Percentiles rank a stretch among this genome's conserved stretches.
Conservation (phyloP, 2,797 vertebrate species). For the Argentina silus region DNA sequence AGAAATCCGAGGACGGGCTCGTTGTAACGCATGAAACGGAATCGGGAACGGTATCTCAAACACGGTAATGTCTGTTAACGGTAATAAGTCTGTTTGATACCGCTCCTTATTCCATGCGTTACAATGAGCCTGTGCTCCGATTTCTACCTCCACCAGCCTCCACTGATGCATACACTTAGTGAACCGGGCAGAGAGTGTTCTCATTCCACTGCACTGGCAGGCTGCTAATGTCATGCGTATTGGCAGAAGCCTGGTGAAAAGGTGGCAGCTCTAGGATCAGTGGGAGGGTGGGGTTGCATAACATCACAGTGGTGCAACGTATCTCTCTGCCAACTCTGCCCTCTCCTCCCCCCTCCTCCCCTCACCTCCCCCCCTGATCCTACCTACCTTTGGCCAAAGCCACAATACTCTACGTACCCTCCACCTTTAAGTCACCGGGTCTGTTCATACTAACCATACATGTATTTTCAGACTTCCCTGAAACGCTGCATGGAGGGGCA, state of each 20-base stretch:
- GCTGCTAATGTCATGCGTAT: not conserved
- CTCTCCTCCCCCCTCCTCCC: constrained; percentile 9
- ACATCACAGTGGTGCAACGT: constrained; percentile 46
- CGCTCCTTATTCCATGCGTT: too few species aligned
- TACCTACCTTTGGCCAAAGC: constrained; percentile 35
- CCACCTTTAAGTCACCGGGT: constrained; percentile 39
- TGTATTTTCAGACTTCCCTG: constrained; percentile 32
- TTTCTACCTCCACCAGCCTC: too few species aligned
- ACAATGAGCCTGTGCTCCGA: too few species aligned
- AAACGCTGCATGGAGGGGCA: constrained; percentile 36
- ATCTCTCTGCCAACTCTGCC: constrained; percentile 39
- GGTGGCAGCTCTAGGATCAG: constrained; percentile 32
- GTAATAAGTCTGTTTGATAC: too few species aligned
- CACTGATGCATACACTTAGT: not conserved
- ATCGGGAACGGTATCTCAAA: too few species aligned
- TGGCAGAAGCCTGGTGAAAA: constrained; percentile 34
- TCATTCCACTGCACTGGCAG: not conserved
- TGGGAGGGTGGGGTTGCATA: constrained; percentile 57
- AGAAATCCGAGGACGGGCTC: too few species aligned
- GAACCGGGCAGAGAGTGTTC: not conserved
- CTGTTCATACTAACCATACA: constrained; percentile 48
- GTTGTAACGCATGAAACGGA: too few species aligned
- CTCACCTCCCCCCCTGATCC: constrained; percentile 31
- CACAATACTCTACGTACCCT: constrained; percentile 34
- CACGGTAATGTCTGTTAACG: too few species aligned